phyloP scores from a whole-genome alignment of 2,888 invertebrate species.

The Parelbella ahira region DNA sequence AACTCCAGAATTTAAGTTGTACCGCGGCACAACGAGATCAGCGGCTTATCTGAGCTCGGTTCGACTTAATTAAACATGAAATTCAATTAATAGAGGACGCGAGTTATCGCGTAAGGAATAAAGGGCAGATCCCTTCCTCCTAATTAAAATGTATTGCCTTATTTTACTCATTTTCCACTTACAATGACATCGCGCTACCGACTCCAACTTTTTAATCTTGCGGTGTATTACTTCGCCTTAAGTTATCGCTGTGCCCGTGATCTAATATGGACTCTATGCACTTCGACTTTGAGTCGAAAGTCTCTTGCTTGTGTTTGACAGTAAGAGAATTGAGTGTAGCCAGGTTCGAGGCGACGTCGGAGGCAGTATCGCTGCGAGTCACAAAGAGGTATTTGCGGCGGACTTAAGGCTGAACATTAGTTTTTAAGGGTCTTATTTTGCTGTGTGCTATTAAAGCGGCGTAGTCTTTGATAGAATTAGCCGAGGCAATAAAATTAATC shows the following conservation, averaged over 20 bases:
- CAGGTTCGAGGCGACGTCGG: constrained; percentile 54
- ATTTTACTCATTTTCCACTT: constrained; percentile 80
- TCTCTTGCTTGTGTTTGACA: constrained; percentile 28
- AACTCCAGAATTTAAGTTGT: constrained; percentile 57
- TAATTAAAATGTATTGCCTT: constrained; percentile 81
- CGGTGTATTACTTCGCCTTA: constrained; percentile 59
- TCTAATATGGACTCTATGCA: constrained; percentile 33
- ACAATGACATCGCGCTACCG: constrained; percentile 77
- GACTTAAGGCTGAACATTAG: constrained; percentile 77
- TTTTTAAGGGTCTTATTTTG: constrained; percentile 79
- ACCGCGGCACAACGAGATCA: constrained; percentile 53
- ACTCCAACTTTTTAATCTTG: constrained; percentile 79
- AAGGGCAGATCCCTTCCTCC: constrained; percentile 74
- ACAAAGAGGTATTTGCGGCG: constrained; percentile 79
- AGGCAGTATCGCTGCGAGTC: constrained; percentile 62
- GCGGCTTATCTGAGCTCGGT: constrained; percentile 64
- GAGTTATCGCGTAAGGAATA: constrained; percentile 77
- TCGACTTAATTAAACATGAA: constrained; percentile 79
- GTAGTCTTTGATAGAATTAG: constrained; percentile 76
- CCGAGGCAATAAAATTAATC: constrained; percentile 73
- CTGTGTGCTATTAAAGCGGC: constrained; percentile 71
- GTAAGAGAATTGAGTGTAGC: constrained; percentile 55
- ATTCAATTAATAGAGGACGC: constrained; percentile 77
- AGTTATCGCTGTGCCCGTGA: constrained; percentile 33
- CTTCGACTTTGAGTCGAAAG: constrained; percentile 31